phyloP scores from a whole-genome alignment of 2,797 vertebrate species.

The Arctocebus calabarensis region DNA sequence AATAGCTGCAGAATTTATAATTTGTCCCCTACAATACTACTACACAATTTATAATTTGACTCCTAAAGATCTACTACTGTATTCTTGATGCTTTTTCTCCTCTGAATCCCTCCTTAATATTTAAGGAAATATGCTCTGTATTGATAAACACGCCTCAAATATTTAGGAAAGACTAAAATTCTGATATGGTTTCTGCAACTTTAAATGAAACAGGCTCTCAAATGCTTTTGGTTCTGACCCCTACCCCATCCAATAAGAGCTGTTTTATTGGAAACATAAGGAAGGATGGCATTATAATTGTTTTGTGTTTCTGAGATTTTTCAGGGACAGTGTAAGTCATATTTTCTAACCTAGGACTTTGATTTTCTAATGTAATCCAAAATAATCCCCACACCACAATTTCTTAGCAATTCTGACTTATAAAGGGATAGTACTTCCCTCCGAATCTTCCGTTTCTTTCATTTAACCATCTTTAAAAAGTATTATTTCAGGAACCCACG shows the following conservation, averaged over 20 bases:
- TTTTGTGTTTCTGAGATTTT: neutral
- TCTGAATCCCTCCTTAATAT: neutral
- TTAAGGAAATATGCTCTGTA: neutral
- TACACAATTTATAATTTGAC: neutral
- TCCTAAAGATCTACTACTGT: neutral
- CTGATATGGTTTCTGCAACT: neutral
- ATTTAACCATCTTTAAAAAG: slow-evolving; percentile 36
- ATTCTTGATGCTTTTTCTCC: neutral
- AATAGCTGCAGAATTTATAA: neutral
- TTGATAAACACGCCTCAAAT: neutral
- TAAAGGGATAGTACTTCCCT: neutral
- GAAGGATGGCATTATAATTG: neutral
- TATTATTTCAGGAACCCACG: neutral
- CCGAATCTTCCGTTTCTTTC: neutral
- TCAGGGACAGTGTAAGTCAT: neutral
- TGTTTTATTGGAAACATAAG: neutral
- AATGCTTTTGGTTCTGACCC: neutral
- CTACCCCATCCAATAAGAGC: neutral
- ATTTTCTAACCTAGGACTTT: slow-evolving; percentile 4
- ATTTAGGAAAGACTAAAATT: neutral
- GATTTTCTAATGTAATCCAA: slow-evolving; percentile 38
- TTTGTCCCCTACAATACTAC: neutral
- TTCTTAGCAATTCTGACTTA: slow-evolving; percentile 30
- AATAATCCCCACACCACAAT: neutral
- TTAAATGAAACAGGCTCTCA: neutral